Evolutionary conservation across 2,888 invertebrate genomes (phyloP).

Genomic region (Holacanthella duospinosa): DNA sequence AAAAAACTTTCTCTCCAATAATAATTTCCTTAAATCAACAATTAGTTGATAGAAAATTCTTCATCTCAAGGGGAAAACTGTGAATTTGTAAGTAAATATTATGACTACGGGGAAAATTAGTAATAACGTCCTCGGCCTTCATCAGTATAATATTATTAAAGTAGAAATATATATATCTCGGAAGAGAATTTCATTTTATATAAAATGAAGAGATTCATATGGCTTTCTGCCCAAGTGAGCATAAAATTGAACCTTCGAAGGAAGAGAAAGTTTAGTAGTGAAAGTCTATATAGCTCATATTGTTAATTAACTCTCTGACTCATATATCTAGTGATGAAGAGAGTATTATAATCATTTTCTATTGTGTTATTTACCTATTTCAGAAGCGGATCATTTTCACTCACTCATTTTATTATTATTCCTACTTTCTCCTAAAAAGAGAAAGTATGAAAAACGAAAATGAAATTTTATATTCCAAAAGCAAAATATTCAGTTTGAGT

Average conservation of each 20-base stretch:
- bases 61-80: too few species aligned
- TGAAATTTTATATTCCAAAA: neutral
- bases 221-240: neutral
- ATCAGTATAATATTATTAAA: too few species aligned
- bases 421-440: too few species aligned
- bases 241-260: neutral
- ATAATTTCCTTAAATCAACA: too few species aligned
- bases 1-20: too few species aligned
- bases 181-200: too few species aligned
- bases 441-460: neutral
- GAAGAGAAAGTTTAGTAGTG: neutral
- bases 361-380: neutral
- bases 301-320: neutral
- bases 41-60: too few species aligned
- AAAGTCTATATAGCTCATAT: neutral
- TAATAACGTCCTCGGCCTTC: too few species aligned
- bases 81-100: too few species aligned
- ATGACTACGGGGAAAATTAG: too few species aligned
- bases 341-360: neutral
- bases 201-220: neutral
- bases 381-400: neutral
- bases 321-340: neutral
- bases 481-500: too few species aligned
- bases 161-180: too few species aligned
- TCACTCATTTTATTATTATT: neutral